phyloP scores from a whole-genome alignment of 1,140 invertebrate genomes.

The Drosophila erecta region DNA sequence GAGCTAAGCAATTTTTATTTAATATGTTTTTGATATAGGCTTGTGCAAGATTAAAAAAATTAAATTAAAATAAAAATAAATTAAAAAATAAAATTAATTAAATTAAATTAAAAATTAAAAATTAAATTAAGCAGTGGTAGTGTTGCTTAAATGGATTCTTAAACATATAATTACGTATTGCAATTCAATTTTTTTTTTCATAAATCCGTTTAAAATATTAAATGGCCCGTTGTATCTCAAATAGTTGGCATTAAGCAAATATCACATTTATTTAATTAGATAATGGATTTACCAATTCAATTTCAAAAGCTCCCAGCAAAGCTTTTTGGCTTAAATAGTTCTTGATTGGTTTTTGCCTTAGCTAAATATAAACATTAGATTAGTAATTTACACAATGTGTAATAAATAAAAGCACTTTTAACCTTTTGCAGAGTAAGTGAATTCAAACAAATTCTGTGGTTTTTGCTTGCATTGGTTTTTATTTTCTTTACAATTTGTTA shows the following conservation, averaged over 20 bases:
- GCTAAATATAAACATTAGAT: neutral
- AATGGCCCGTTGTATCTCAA: too few species aligned
- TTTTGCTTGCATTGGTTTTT: neutral
- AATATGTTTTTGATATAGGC: neutral
- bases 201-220: neutral
- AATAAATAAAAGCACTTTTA: too few species aligned
- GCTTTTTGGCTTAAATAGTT: conserved; percentile 1
- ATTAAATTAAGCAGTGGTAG: too few species aligned
- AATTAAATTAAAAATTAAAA: too few species aligned
- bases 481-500: conserved; percentile 32
- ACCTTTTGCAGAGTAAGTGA: neutral
- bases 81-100: too few species aligned
- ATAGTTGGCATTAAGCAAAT: too few species aligned
- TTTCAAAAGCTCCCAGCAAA: conserved; percentile 5
- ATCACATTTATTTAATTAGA: neutral
- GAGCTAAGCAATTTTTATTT: too few species aligned
- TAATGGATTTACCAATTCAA: neutral
- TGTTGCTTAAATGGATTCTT: neutral
- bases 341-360: conserved; percentile 13
- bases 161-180: neutral
- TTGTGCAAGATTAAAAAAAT: neutral
- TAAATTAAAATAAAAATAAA: too few species aligned
- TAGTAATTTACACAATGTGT: too few species aligned
- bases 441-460: neutral
- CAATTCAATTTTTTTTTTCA: neutral